Base-by-base conservation (phyloP, 2,113 vertebrate genomes). In the Oreotragus oreotragus region DNA sequence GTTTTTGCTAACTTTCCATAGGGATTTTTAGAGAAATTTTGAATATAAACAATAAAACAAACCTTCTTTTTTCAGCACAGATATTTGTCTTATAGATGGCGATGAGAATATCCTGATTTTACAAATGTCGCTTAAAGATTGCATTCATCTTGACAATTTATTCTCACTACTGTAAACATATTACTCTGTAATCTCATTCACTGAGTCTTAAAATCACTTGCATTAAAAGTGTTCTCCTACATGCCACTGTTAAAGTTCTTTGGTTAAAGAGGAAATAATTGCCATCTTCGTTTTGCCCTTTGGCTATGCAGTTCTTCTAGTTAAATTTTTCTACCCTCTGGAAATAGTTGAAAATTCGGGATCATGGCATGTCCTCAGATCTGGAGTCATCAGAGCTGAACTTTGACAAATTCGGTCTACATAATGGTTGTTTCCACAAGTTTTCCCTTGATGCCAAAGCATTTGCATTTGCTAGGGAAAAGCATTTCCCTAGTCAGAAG, bases 11-110 rank as follows among this genome's bases (percentile, higher is more conserved):
- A 96, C 79, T 97, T 97, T 93, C 88, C 66, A 85, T 62, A 97
- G 89, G 92, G 70, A 16, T 96, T 96, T 98, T 98, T 87, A 97
- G 95, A 98, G 94, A 87, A 97, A 66, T 98, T 98, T 88, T 97
- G 96, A 97, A 96, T 96, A 94, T 79, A 88, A 95, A 84, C 60
- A 96, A 51, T 98, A 97, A 97, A 86, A 60, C 95, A 79, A 88
- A 96, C 97, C 76, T 70, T 98, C 55, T 98, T 96, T 98, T 96
- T 66, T 88, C 10, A 97, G 30, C 25, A 80, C 87, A 64, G 79
- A 55, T 96, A 97, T 90, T 55, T 90, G 55, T 86, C 15, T 57
- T 60, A 21, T 45, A 84, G 47, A 58, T 57, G 4, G 2, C 13
- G 13, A 62, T 83, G n/a, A 60, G 6, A 62, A 4, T 58, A 21